Evolutionary conservation across 2,113 vertebrate genomes (phyloP).

Genomic region (Seriola quinqueradiata): DNA sequence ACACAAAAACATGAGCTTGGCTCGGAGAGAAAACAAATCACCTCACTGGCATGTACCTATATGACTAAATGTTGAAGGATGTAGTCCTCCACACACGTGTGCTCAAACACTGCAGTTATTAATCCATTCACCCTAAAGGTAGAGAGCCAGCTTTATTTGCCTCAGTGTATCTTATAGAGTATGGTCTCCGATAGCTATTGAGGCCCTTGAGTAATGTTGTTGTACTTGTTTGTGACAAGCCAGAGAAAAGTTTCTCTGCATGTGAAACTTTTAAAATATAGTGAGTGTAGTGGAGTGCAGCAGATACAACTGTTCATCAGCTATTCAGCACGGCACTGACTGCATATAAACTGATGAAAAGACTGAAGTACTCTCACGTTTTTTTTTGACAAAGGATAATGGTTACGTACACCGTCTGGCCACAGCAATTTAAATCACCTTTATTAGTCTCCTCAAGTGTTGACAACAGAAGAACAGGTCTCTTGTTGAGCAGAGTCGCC

Average conservation of each 20-base stretch:
- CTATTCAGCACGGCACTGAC: neutral
- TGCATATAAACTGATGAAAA: constrained; percentile 19
- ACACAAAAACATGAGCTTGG: constrained; percentile 32
- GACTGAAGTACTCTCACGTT: constrained; percentile 16
- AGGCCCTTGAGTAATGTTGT: constrained; percentile 24
- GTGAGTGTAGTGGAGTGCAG: neutral
- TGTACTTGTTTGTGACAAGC: constrained; percentile 18
- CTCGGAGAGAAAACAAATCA: constrained; percentile 15
- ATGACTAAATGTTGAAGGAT: neutral
- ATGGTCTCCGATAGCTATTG: neutral
- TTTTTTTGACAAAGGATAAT: constrained; percentile 43
- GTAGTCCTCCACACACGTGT: neutral
- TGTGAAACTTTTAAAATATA: constrained; percentile 31
- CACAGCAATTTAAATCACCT: constrained; percentile 44
- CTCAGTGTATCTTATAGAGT: neutral
- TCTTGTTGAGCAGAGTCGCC: constrained; percentile 40
- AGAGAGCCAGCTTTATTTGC: constrained; percentile 10
- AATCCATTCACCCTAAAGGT: constrained; percentile 29
- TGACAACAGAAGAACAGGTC: constrained; percentile 68
- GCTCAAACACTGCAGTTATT: constrained; percentile 2
- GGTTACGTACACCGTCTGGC: constrained; percentile 41
- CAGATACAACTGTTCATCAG: constrained; percentile 17
- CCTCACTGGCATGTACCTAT: neutral
- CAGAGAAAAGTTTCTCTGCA: constrained; percentile 24
- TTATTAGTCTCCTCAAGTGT: constrained; percentile 34